phyloP scores from a whole-genome alignment of 2,113 vertebrate genomes.

The Erpornis zantholeuca region DNA sequence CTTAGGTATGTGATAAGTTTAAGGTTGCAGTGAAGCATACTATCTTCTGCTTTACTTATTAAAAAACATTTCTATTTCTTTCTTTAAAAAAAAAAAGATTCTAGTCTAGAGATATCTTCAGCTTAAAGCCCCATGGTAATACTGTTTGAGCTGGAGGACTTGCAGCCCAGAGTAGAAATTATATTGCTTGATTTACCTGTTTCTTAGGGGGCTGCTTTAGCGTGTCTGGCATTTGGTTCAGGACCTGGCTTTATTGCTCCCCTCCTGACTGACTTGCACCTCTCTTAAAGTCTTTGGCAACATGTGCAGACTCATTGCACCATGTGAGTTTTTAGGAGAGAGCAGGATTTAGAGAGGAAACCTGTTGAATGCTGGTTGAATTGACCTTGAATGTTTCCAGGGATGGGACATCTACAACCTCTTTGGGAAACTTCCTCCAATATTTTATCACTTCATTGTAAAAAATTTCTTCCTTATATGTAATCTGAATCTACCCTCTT shows the following conservation, averaged over 20 bases:
- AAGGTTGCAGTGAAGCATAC: background rate
- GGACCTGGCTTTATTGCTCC: background rate
- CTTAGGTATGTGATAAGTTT: background rate
- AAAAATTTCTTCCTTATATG: background rate
- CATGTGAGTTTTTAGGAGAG: background rate
- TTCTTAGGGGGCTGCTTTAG: background rate
- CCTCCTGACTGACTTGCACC: accelerated
- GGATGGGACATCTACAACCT: background rate
- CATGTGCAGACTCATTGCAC: background rate
- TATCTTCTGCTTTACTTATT: background rate
- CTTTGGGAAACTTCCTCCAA: background rate
- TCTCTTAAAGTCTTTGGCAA: background rate
- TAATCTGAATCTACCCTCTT: background rate
- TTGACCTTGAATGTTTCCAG: background rate
- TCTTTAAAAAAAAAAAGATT: background rate
- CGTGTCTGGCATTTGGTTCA: background rate
- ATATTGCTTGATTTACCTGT: background rate
- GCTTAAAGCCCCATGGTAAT: background rate
- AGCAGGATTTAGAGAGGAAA: background rate
- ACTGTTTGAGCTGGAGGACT: background rate
- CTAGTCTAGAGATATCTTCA: background rate
- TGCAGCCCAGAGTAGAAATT: background rate
- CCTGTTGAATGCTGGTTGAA: background rate
- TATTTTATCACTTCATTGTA: background rate
- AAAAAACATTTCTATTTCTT: background rate